Conservation (phyloP, 2,888 invertebrate species). For the Megaustenia siamemsis region DNA sequence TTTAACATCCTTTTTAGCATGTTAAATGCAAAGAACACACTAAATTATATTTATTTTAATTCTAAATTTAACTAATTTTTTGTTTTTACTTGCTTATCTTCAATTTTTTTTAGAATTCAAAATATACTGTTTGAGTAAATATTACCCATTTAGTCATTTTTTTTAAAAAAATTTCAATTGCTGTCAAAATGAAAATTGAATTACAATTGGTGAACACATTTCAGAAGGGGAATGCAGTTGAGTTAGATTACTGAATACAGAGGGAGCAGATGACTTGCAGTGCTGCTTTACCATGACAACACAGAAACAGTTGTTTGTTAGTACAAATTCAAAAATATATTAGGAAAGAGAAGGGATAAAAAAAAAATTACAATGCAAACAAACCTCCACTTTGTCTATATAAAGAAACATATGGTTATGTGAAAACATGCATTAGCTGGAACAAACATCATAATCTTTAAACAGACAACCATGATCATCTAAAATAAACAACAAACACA, state of each 20-base stretch:
- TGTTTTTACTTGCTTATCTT: no score
- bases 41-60: no score
- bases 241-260: constrained; percentile 13
- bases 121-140: no score
- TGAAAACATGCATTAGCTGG: constrained; percentile 23
- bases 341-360: not conserved
- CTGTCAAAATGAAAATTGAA: no score
- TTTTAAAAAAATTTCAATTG: no score
- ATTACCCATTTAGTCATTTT: no score
- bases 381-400: not conserved
- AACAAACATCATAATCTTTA: not conserved
- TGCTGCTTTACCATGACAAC: constrained; percentile 54
- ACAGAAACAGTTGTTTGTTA: constrained; percentile 34
- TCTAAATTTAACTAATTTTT: no score
- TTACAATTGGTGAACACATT: not conserved
- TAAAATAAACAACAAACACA: constrained; percentile 29
- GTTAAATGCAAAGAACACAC: no score
- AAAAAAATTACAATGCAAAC: constrained; percentile 20
- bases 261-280: constrained; percentile 31
- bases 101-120: no score
- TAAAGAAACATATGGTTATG: not conserved
- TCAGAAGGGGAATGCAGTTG: constrained; percentile 14
- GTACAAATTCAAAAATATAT: constrained; percentile 22
- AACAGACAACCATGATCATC: constrained; percentile 3
- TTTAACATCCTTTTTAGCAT: no score